Evolutionary conservation across 2,113 vertebrate genomes (phyloP).

Genomic region (Apeltes quadracus): DNA sequence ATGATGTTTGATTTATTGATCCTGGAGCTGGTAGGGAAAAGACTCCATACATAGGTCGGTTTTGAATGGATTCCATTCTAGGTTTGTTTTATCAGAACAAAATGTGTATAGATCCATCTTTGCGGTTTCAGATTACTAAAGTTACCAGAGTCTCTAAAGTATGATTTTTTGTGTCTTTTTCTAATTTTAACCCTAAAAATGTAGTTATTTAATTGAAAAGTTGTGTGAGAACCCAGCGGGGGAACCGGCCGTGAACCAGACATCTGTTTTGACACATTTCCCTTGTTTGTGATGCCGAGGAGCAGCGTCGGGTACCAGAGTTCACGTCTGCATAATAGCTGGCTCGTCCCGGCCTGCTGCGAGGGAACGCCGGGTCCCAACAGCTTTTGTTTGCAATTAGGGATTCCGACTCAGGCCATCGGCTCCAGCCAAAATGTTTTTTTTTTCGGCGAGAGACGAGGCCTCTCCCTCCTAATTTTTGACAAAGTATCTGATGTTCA

Average conservation of each 20-base stretch:
- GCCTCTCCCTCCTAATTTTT: background rate
- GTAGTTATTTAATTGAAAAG: background rate
- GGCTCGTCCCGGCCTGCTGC: conserved; percentile 57
- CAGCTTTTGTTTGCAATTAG: conserved; percentile 59
- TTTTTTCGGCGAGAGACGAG: conserved; percentile 10
- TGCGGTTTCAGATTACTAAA: background rate
- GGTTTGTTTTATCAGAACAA: conserved; percentile 20
- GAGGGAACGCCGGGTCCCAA: conserved; percentile 50
- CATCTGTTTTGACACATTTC: conserved; percentile 30
- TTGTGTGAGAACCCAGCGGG: background rate
- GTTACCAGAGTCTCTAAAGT: background rate
- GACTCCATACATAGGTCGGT: conserved; percentile 3
- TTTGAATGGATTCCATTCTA: background rate
- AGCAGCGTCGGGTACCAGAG: conserved; percentile 10
- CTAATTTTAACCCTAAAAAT: background rate
- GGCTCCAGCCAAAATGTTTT: background rate
- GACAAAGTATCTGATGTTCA: background rate
- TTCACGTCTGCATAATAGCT: conserved; percentile 37
- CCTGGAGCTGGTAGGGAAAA: conserved; percentile 2
- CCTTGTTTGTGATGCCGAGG: conserved; percentile 16
- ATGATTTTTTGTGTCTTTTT: background rate
- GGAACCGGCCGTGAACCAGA: conserved; percentile 9
- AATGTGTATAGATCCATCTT: background rate
- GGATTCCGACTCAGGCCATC: conserved; percentile 37
- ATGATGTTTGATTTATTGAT: conserved; percentile 34